Percentiles rank a stretch among this genome's conserved stretches.
phyloP scores from a whole-genome alignment of 2,888 invertebrate genomes.

The Oeneis ivallda region DNA sequence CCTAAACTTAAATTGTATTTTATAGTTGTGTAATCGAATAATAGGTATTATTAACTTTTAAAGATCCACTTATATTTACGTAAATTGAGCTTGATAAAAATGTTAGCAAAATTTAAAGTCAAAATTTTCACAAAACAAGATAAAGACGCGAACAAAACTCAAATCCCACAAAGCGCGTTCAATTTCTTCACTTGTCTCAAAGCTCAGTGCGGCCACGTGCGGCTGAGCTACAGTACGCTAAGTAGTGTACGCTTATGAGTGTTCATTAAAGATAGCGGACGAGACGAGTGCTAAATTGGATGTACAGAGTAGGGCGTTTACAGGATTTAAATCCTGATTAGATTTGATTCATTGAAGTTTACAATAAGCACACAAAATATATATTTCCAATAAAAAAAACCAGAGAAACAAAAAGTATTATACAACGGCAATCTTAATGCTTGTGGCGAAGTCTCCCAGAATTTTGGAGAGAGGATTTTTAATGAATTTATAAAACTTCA shows the following conservation, averaged over 20 bases:
- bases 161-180: conserved; percentile 65
- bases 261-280: conserved; percentile 75
- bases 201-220: conserved; percentile 41
- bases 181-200: conserved; percentile 49
- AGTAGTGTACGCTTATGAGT: conserved; percentile 76
- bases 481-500: neutral
- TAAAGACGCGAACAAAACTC: conserved; percentile 46
- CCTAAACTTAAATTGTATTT: too few species aligned
- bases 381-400: too few species aligned
- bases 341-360: too few species aligned
- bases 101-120: neutral
- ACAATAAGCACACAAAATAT: too few species aligned
- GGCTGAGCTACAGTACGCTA: conserved; percentile 62
- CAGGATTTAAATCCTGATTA: neutral
- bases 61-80: neutral
- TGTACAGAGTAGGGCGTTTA: neutral
- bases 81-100: too few species aligned
- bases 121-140: conserved; percentile 5
- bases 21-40: too few species aligned
- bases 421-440: too few species aligned
- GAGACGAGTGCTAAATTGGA: conserved; percentile 19
- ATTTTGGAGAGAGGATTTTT: too few species aligned
- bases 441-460: too few species aligned
- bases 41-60: neutral
- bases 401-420: too few species aligned